A percentile compares a stretch with the other conserved stretches of the same genome.
These are phyloP conservation scores for Melipona beecheii DNA, from an alignment of 2,888 invertebrate genomes.

Conservation along the genomic window DNA sequence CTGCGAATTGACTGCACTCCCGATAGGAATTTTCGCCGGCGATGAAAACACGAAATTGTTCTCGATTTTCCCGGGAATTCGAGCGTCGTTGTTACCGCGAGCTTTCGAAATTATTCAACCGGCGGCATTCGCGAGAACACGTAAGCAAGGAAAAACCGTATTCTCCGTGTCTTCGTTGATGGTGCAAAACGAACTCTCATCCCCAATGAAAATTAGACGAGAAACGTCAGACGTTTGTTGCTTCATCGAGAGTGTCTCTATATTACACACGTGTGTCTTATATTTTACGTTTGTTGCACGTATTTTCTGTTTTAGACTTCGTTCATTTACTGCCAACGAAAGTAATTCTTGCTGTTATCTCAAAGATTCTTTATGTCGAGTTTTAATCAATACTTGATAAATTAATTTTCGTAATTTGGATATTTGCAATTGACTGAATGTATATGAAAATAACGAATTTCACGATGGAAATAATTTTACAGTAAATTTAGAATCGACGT, in stretches of 20 bases:
- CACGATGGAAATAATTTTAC: no score
- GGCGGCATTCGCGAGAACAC: neutral
- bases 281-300: no score
- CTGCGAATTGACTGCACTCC: slow-evolving; percentile 25
- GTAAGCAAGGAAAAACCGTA: slow-evolving; percentile 21
- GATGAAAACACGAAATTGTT: slow-evolving; percentile 31
- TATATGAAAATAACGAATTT: no score
- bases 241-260: neutral
- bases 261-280: no score
- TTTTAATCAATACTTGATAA: no score
- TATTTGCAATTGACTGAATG: no score
- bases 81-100: slow-evolving; percentile 21
- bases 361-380: no score
- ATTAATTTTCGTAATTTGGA: no score
- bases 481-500: no score
- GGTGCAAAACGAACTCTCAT: slow-evolving; percentile 24
- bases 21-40: slow-evolving; percentile 25
- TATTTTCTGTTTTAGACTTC: no score
- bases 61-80: slow-evolving; percentile 29
- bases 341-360: no score
- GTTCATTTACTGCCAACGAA: no score
- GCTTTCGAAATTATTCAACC: slow-evolving; percentile 55
- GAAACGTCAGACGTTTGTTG: slow-evolving; percentile 16
- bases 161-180: neutral
- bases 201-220: slow-evolving; percentile 59